A percentile compares a stretch with the other conserved stretches of the same genome.
Conservation (phyloP, 2,888 invertebrate species). For the Acheta domesticus region DNA sequence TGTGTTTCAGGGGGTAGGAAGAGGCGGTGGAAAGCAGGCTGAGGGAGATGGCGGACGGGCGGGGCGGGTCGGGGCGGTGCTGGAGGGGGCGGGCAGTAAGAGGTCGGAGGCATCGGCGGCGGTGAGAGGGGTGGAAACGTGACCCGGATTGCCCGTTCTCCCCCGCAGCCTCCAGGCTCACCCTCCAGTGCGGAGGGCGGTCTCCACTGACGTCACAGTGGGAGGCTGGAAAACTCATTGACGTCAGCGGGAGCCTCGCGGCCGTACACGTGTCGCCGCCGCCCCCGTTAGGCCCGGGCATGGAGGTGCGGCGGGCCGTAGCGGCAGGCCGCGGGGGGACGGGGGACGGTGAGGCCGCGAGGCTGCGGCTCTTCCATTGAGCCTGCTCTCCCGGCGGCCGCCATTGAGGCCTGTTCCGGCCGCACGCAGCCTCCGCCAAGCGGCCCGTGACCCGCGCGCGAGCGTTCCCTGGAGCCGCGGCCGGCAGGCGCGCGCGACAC, state of each 20-base stretch:
- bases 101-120: slow-evolving; percentile 19
- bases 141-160: background rate
- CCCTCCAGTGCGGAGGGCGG: background rate
- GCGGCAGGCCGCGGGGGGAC: background rate
- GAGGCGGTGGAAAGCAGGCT: background rate
- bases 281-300: background rate
- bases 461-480: too few species aligned
- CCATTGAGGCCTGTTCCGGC: background rate
- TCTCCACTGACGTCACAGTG: background rate
- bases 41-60: background rate
- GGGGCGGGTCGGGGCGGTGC: background rate
- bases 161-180: background rate
- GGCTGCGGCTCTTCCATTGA: background rate
- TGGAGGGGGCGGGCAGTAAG: background rate
- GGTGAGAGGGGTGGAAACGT: background rate
- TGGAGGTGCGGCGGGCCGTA: background rate
- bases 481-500: too few species aligned
- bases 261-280: background rate
- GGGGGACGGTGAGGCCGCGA: background rate
- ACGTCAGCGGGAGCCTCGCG: slow-evolving; percentile 21
- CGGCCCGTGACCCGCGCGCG: background rate
- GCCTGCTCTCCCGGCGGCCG: background rate
- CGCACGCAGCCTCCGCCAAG: background rate
- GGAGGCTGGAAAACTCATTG: background rate
- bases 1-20: too few species aligned